Conservation (phyloP, 2,113 vertebrate genomes). For the Girardinichthys multiradiatus region DNA sequence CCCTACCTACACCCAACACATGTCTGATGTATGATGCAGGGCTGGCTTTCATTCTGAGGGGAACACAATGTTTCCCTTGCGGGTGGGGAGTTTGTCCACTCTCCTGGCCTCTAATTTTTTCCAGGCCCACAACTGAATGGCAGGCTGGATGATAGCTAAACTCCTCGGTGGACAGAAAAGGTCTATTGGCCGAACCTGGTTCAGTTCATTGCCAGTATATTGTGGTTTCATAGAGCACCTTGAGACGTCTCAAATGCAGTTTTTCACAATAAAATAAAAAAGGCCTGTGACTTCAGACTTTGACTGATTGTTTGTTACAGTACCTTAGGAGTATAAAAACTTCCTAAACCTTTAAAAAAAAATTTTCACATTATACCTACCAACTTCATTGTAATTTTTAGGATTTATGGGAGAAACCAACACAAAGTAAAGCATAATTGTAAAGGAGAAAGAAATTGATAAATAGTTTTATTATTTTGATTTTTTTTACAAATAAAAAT, state of each 20-base stretch:
- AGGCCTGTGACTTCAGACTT: background rate
- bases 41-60: constrained; percentile 74
- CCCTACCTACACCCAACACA: constrained; percentile 35
- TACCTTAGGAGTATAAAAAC: background rate
- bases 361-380: background rate
- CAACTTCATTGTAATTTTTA: too few species aligned
- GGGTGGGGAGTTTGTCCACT: constrained; percentile 52
- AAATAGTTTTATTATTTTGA: too few species aligned
- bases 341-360: background rate
- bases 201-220: background rate
- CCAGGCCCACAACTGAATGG: constrained; percentile 65
- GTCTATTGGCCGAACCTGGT: background rate
- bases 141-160: constrained; percentile 32
- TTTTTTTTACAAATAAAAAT: too few species aligned
- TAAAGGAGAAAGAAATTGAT: too few species aligned
- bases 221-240: constrained; percentile 25
- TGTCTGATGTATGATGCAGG: constrained; percentile 68
- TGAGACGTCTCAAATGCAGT: background rate
- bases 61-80: constrained; percentile 72
- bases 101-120: constrained; percentile 71
- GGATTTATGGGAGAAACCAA: too few species aligned
- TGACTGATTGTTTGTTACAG: background rate
- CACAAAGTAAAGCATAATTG: too few species aligned
- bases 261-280: background rate
- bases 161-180: constrained; percentile 20